Base-by-base conservation (phyloP, 2,113 vertebrate genomes). In the Cottus gobio region DNA sequence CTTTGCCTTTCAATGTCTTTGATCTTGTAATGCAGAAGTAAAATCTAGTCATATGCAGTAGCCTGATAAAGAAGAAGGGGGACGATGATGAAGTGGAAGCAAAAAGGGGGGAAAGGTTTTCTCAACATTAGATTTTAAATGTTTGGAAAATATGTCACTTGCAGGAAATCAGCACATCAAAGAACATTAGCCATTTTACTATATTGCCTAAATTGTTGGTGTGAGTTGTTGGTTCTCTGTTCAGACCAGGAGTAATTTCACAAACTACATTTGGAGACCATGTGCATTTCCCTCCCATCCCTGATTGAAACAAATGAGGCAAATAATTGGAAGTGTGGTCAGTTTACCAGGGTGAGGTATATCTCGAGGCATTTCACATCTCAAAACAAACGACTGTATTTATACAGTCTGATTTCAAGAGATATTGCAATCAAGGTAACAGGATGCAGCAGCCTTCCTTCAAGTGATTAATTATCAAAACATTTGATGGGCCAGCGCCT, bases 231-330 rank as follows among this genome's bases (percentile, higher is more conserved):
- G 67, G 34, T 57, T 70, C 26, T 76, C 50, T 76, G n/a, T 54
- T 86, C 60, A n/a, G 8, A 75, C 58, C 20, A 10, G 36, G 58
- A 84, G 57, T 74, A 72, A 84, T 88, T 75, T 77, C 75, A 66
- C 34, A 71, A 65, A 63, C 62, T 46, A 66, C 83, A 86, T 87
- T 92, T 89, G 75, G 89, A 85, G 57, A 64, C 65, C 83, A 88
- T 82, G 80, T 88, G 85, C 80, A 52, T 63, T 71, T 74, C 9
- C 24, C 52, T 24, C 71, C 30, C 70, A 28, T 84, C 87, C 72
- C 76, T 89, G 87, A 92, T 88, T 93, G 79, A 89, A 91, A 91
- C 80, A 89, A 93, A 93, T 92, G 86, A 90, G 90, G 82, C 87
- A 89, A 80, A 87, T 91, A 80, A 91, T 85, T 87, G 44, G 42